Percentiles rank a stretch among this genome's conserved stretches.
These are phyloP conservation scores for Crotalus helleri DNA, from an alignment of 2,113 vertebrate species.

Conservation along the genomic window DNA sequence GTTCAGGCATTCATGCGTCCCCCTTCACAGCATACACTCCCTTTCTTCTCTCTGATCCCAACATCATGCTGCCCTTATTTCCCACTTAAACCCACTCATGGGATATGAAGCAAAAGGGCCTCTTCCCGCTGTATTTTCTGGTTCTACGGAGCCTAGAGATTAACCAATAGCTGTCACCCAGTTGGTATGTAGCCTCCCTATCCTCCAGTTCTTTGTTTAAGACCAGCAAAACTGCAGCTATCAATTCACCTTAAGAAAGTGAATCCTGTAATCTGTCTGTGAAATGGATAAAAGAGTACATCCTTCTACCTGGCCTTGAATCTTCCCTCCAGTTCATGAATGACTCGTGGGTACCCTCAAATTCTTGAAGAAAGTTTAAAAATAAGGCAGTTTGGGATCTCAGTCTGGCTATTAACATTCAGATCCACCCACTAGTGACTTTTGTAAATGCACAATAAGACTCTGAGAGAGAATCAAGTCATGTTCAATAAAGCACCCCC, in stretches of 20 bases:
- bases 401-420: neutral
- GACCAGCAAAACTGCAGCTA: neutral
- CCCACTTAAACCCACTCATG: neutral
- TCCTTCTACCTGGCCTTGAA: neutral
- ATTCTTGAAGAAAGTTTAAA: neutral
- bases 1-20: neutral
- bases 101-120: neutral
- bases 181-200: neutral
- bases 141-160: neutral
- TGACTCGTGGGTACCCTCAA: neutral
- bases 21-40: neutral
- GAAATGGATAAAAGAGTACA: neutral
- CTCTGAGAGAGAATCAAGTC: neutral
- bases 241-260: neutral
- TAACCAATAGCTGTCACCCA: neutral
- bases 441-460: neutral
- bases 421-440: neutral
- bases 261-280: neutral
- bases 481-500: neutral
- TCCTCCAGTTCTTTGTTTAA: neutral
- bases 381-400: neutral
- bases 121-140: neutral
- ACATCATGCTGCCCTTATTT: neutral
- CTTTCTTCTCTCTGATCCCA: neutral
- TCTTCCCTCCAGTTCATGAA: neutral